Evolutionary conservation across 2,888 invertebrate species (phyloP).

Genomic region (Creontiades dilutus): DNA sequence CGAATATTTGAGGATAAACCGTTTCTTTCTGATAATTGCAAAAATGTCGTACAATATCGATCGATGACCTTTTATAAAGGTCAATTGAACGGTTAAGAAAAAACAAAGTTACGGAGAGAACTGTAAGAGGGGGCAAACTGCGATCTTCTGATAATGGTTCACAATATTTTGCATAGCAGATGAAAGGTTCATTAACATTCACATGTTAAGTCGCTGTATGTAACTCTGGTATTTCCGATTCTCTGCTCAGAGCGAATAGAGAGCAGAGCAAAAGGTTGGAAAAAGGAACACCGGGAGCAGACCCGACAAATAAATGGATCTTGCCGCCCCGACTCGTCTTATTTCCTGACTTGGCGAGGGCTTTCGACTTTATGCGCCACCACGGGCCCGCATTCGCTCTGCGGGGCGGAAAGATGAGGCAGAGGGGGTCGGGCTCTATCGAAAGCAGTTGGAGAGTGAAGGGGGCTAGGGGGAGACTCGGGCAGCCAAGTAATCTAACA

Average conservation of each 20-base stretch:
- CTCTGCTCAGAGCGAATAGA: background rate
- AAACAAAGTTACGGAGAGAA: background rate
- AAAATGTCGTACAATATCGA: background rate
- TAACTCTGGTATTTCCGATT: background rate
- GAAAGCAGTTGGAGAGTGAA: background rate
- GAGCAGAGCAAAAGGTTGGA: conserved; percentile 21
- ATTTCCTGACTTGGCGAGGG: conserved; percentile 18
- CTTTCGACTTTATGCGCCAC: conserved; percentile 50
- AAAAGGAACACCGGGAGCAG: conserved; percentile 31
- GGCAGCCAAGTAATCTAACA: conserved; percentile 44
- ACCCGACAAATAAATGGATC: conserved; percentile 32
- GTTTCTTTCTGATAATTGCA: no score
- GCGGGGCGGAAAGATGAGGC: conserved; percentile 19
- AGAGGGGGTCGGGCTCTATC: background rate
- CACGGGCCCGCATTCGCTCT: conserved; percentile 46
- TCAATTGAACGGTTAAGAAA: background rate
- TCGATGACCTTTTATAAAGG: background rate
- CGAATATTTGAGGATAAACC: no score
- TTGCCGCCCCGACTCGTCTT: conserved; percentile 35
- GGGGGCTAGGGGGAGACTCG: background rate
- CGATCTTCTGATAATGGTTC: background rate
- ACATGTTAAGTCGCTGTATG: background rate
- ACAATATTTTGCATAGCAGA: conserved; percentile 2
- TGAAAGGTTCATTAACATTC: conserved; percentile 16
- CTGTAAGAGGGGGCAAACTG: background rate